Base-by-base conservation (phyloP, 2,113 vertebrate species). In the Gopherus flavomarginatus region DNA sequence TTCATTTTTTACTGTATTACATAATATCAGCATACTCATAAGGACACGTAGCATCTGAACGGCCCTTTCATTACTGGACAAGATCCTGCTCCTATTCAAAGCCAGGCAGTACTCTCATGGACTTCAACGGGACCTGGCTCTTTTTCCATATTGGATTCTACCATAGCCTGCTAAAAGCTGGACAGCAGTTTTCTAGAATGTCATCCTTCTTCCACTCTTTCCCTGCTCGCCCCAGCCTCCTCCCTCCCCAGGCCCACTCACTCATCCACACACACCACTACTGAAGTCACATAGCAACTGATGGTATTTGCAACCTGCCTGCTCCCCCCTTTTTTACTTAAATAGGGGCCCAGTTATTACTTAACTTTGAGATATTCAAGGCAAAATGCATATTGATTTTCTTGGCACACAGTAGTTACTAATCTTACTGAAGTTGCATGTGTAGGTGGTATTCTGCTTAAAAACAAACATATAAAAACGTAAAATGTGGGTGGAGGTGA, bases 401-500 rank as follows among this genome's bases (percentile, higher is more conserved):
- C 89, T 90, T 83, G 21, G 72, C 75, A 29, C 65, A 89, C 50
- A 21, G 4, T 84, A 75, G 92, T 80, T 92, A 88, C 92, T n/a
- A 90, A 3, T 53, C 82, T 83, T 91, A 83, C 38, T 53, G 56
- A 87, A 93, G 81, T 31, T 85, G 22, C 62, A 8, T 54, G 57
- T 92, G 89, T 96, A 91, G 93, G 93, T 87, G 90, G 95, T 88
- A 86, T 2, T 78, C 19, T 80, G 90, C 93, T 90, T 91, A 84
- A 0, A 65, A 94, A 83, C 8, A 97, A 84, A 92, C 52, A 53
- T 84, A 44, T 11, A 78, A 44, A 78, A 78, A 13, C 31, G 54
- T 79, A n/a, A 96, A 91, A 88, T 89, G 80, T 92, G 89, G 95
- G 89, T 92, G 95, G 95, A 88, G 96, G 92, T 97, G 95, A 94